A percentile compares a stretch with the other conserved stretches of the same genome.
Conservation (phyloP, 2,888 invertebrate genomes). For the Meganola albula region DNA sequence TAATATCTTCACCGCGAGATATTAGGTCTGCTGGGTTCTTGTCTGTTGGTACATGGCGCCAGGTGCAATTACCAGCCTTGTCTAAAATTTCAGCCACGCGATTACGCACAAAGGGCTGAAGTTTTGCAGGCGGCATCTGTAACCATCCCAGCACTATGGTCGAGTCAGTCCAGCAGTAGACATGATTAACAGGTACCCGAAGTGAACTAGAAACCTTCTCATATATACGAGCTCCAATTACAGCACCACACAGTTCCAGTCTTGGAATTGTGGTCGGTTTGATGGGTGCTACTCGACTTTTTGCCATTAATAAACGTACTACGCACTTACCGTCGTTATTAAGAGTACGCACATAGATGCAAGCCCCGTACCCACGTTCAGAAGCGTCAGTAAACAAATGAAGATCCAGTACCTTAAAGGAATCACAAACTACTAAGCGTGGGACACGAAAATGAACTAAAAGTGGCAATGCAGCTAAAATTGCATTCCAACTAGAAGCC, state of each 20-base stretch:
- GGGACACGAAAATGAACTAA: slow-evolving; percentile 22
- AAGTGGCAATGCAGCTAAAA: slow-evolving; percentile 6
- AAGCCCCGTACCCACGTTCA: slow-evolving; percentile 28
- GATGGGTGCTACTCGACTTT: slow-evolving; percentile 26
- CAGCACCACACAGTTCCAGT: slow-evolving; percentile 32
- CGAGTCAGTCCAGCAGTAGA: slow-evolving; percentile 30
- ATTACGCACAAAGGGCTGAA: slow-evolving; percentile 20
- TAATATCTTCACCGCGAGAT: slow-evolving; percentile 1
- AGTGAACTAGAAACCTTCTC: slow-evolving; percentile 21
- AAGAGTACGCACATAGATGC: slow-evolving; percentile 22
- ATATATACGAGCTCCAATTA: slow-evolving; percentile 26
- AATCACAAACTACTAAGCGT: slow-evolving; percentile 19
- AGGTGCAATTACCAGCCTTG: slow-evolving; percentile 8
- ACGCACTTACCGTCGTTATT: slow-evolving; percentile 7
- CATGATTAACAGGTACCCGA: slow-evolving; percentile 8
- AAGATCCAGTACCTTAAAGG: slow-evolving; percentile 13
- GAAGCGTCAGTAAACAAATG: slow-evolving; percentile 32
- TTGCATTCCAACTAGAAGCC: background rate
- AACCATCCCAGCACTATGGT: slow-evolving; percentile 31
- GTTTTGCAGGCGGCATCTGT: slow-evolving; percentile 18
- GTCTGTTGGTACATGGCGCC: slow-evolving; percentile 9
- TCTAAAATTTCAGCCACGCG: slow-evolving; percentile 28
- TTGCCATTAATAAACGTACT: slow-evolving; percentile 22
- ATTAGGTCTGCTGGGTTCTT: slow-evolving; percentile 11
- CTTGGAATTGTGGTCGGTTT: slow-evolving; percentile 30